A percentile compares a stretch with the other conserved stretches of the same genome.
Evolutionary conservation across 2,888 invertebrate species (phyloP).

Genomic region (Parthenolecanium corni): DNA sequence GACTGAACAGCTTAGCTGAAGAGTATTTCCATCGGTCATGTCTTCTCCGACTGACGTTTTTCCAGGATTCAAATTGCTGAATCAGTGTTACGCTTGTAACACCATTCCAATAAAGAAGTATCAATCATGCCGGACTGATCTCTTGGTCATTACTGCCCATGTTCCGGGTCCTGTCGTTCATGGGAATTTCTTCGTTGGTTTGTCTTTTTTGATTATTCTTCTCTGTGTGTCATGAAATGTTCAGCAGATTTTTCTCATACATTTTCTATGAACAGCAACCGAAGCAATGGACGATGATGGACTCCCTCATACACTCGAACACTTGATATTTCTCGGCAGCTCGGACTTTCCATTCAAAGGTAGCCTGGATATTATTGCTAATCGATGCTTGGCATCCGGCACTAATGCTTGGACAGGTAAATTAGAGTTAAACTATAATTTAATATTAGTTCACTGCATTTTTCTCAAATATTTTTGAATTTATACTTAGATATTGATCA

Average conservation of each 20-base stretch:
- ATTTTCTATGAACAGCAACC: conserved; percentile 51
- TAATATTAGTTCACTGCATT: background rate
- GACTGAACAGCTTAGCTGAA: no score
- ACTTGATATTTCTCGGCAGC: conserved; percentile 81
- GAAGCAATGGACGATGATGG: conserved; percentile 88
- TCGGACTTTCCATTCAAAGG: conserved; percentile 83
- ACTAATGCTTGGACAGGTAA: conserved; percentile 80
- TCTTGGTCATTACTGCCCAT: conserved; percentile 70
- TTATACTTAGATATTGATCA: conserved; percentile 54
- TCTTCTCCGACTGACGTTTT: no score
- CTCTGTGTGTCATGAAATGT: background rate
- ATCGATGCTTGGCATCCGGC: conserved; percentile 78
- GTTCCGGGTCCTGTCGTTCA: conserved; percentile 84
- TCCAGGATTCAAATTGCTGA: background rate
- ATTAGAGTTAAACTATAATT: no score
- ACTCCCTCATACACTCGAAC: conserved; percentile 82
- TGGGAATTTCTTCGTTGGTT: conserved; percentile 77
- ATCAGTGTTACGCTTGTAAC: conserved; percentile 7
- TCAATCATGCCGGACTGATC: conserved; percentile 62
- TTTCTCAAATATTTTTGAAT: background rate
- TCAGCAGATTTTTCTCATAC: background rate
- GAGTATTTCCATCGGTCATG: no score
- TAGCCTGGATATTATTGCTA: conserved; percentile 74
- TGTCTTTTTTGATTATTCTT: conserved; percentile 34
- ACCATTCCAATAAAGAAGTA: conserved; percentile 66